These are phyloP conservation scores for Adela reaumurella DNA, from an alignment of 2,888 invertebrate genomes.

Conservation along the genomic window DNA sequence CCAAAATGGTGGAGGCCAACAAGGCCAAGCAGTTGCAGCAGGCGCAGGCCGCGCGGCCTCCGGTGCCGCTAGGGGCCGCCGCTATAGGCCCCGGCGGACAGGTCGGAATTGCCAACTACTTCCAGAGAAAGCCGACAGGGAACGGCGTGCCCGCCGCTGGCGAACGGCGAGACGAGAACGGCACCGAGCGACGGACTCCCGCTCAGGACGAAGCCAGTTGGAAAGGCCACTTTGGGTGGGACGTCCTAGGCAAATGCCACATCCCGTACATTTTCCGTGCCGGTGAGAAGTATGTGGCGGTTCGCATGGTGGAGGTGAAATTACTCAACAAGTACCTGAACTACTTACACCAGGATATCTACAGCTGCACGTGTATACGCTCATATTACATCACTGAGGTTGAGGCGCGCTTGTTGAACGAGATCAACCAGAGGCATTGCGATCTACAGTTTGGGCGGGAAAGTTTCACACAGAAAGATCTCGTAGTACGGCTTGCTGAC, in stretches of 20 bases:
- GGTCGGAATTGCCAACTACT: conserved; percentile 61
- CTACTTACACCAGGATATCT: conserved; percentile 84
- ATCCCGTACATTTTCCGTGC: conserved; percentile 87
- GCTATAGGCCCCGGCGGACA: conserved; percentile 39
- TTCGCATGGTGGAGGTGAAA: conserved; percentile 90
- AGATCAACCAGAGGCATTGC: conserved; percentile 90
- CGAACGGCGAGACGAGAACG: conserved; percentile 27
- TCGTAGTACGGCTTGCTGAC: conserved; percentile 84
- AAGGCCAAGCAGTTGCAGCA: conserved; percentile 59
- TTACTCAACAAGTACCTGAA: conserved; percentile 84
- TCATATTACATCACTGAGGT: conserved; percentile 91
- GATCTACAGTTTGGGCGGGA: conserved; percentile 87
- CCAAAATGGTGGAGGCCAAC: conserved; percentile 82
- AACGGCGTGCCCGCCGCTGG: conserved; percentile 20
- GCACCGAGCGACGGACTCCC: conserved; percentile 40
- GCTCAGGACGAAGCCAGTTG: conserved; percentile 72
- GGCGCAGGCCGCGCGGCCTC: conserved; percentile 47
- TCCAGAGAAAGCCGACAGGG: conserved; percentile 42
- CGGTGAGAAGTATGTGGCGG: conserved; percentile 86
- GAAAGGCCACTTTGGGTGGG: conserved; percentile 88
- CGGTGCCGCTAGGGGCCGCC: conserved; percentile 30
- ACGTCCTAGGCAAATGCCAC: conserved; percentile 76
- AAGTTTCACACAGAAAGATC: conserved; percentile 81
- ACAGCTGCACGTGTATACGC: conserved; percentile 86
- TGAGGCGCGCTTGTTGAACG: conserved; percentile 85